Evolutionary conservation across 2,797 vertebrate species (phyloP), one percentile per base, ranked within the genome.

Genomic region (Schizopygopsis malacanthus): DNA sequence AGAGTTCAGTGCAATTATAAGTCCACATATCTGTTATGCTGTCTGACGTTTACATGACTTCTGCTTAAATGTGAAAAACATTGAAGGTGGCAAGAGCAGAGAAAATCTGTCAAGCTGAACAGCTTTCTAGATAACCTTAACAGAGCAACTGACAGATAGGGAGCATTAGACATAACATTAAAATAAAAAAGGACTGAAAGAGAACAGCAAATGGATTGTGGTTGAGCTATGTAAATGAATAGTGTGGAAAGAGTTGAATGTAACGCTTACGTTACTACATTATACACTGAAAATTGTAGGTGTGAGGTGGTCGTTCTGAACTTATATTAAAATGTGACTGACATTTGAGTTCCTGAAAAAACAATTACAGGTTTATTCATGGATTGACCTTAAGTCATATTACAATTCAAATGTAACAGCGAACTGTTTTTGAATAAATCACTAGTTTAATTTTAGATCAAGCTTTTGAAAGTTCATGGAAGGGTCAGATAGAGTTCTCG

Each of bases 391-490:
- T 45, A 76, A 87, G 69, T 81, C 65, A 50, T 84, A 84, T 86
- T 86, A 63, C 25, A 79, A 86, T 84, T 84, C 33, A 72, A 39
- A 76, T 81, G 80, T 72, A 54, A 65, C 77, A 25, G 56, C 12
- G n/a, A 89, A 78, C 28, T 45, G 65, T 45, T 63, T 86, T 80
- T 83, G 80, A 88, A 88, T 88, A 86, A 90, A 85, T 86, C 85
- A 83, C 61, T 81, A 71, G 77, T 86, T 86, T 86, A 77, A 84
- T 73, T 86, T 79, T 86, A 79, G 85, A 47, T 69, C 47, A 76
- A 56, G 65, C 78, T 86, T 86, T 59, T 22, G 41, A 50, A 86
- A 83, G 89, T 88, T 90, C 84, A 86, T 28, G 9, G 52, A 20
- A 70, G 63, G 85, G 82, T 85, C 61, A 70, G 82, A 39, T 79